phyloP scores from a whole-genome alignment of 2,113 vertebrate species.

The Chaetorhynchus papuensis region DNA sequence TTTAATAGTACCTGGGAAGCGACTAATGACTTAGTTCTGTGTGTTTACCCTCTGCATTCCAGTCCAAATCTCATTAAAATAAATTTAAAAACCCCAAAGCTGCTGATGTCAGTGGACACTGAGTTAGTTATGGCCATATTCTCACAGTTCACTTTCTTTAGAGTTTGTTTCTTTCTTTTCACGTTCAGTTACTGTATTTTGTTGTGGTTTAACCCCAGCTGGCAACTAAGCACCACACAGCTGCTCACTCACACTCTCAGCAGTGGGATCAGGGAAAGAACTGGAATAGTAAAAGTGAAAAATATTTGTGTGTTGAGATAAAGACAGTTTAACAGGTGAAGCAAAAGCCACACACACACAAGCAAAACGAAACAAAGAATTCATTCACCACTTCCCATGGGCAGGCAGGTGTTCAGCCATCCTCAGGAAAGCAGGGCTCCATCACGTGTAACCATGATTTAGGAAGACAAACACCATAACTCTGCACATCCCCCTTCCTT shows the following conservation, averaged over 20 bases:
- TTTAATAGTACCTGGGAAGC: not conserved
- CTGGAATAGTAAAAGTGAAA: not conserved
- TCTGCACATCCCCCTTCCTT: not conserved
- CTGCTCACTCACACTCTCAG: not conserved
- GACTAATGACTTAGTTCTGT: not conserved
- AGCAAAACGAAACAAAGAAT: not conserved
- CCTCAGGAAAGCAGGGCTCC: not conserved
- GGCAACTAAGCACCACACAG: not conserved
- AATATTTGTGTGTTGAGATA: not conserved
- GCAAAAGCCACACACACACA: not conserved
- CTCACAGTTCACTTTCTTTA: not conserved
- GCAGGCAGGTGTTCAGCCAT: not conserved
- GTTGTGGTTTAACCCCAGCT: not conserved
- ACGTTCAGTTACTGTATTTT: not conserved
- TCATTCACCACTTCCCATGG: not conserved
- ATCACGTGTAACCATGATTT: accelerated
- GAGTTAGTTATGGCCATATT: not conserved
- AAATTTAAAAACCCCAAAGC: not conserved
- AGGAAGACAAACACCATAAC: not conserved
- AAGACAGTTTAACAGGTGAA: not conserved
- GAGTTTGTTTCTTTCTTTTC: not conserved
- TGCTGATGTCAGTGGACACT: not conserved
- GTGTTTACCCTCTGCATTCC: not conserved
- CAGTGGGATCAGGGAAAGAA: not conserved
- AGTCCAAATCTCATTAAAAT: not conserved